These are phyloP conservation scores for Sebastes iracundus DNA, from an alignment of 2,797 vertebrate species.

Conservation along the genomic window DNA sequence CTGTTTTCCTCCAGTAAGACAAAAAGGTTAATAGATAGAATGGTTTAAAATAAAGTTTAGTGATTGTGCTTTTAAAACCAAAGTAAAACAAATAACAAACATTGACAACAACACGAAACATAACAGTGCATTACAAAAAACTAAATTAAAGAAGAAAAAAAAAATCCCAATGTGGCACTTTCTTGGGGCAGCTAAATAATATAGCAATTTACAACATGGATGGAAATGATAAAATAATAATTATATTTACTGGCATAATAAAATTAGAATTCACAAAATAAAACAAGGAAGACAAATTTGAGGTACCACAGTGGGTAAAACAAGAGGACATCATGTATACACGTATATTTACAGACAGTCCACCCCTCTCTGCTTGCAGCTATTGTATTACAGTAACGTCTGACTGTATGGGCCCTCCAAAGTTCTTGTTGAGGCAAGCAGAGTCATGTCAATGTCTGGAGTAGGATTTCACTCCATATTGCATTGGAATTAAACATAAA, in stretches of 20 bases:
- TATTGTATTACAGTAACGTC: conserved; percentile 85
- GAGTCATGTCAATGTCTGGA: conserved; percentile 74
- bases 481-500: conserved; percentile 82
- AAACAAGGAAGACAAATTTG: conserved; percentile 90
- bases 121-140: conserved; percentile 99
- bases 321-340: conserved; percentile 86
- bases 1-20: conserved; percentile 91
- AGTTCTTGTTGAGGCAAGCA: conserved; percentile 78
- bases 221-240: conserved; percentile 87
- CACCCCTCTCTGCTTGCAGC: conserved; percentile 85
- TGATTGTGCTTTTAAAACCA: conserved; percentile 99
- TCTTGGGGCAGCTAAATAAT: conserved; percentile 91
- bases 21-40: conserved; percentile 99
- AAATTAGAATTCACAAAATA: conserved; percentile 83
- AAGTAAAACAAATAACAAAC: conserved; percentile 89
- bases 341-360: conserved; percentile 94
- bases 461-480: conserved; percentile 72
- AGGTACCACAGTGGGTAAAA: conserved; percentile 91
- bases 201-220: conserved; percentile 94
- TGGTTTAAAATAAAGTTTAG: conserved; percentile 99
- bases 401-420: conserved; percentile 82
- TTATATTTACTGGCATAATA: conserved; percentile 85
- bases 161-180: conserved; percentile 96
- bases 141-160: conserved; percentile 62
- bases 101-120: conserved; percentile 83